phyloP scores from a whole-genome alignment of 2,888 invertebrate species.

The Stramonita haemastoma region DNA sequence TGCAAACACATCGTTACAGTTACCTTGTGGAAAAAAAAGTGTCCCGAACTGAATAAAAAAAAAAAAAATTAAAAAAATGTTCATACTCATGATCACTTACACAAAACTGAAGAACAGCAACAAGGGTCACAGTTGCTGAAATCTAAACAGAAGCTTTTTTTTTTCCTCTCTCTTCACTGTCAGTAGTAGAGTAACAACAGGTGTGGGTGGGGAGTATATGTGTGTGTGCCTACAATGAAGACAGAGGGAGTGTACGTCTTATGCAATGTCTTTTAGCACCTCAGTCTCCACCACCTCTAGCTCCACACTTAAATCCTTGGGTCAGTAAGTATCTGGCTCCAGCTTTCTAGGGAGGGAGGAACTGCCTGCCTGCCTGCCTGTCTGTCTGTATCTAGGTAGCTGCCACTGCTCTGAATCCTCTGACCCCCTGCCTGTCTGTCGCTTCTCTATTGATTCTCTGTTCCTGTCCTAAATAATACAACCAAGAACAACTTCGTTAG shows the following conservation, averaged over 20 bases:
- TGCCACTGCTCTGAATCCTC: conserved; percentile 19
- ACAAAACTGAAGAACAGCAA: neutral
- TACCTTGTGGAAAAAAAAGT: no score
- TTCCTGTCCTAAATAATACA: conserved; percentile 29
- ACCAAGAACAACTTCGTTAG: conserved; percentile 22
- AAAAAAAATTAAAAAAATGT: no score
- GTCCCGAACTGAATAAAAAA: no score
- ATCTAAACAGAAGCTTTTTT: no score
- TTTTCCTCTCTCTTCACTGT: no score
- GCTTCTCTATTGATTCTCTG: conserved; percentile 8
- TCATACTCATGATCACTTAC: no score
- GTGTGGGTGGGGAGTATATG: neutral
- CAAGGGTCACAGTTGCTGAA: neutral
- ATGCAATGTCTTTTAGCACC: neutral
- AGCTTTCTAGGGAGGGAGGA: conserved; percentile 7
- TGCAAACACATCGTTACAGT: no score
- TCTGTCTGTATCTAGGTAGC: conserved; percentile 16
- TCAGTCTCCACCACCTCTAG: neutral
- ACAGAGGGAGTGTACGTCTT: neutral
- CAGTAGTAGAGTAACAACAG: no score
- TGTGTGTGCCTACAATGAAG: neutral
- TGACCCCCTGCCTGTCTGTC: conserved; percentile 23
- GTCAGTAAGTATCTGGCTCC: conserved; percentile 13
- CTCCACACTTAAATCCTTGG: neutral
- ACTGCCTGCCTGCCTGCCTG: no score